Evolutionary conservation across 2,888 invertebrate genomes (phyloP).

Genomic region (Pterobdella sp.): DNA sequence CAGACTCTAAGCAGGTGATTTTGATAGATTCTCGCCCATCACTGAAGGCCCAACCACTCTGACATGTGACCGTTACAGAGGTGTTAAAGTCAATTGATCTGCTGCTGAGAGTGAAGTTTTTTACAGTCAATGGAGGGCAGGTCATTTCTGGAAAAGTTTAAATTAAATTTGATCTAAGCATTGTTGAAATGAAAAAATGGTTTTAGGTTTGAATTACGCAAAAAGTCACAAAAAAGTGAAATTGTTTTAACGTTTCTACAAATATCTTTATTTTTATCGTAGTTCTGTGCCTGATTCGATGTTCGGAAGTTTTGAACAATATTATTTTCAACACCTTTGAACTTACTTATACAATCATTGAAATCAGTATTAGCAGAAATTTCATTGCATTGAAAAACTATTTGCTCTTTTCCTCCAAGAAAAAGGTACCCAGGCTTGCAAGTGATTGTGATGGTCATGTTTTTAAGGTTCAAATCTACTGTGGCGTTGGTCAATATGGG

Average conservation of each 20-base stretch:
- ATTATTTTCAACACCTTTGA: too few relatives aligned
- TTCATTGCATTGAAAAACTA: neutral
- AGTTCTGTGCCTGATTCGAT: too few relatives aligned
- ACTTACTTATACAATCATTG: neutral
- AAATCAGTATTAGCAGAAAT: neutral
- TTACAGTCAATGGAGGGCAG: conserved; percentile 7
- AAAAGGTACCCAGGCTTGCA: conserved; percentile 21
- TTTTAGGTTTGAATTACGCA: too few relatives aligned
- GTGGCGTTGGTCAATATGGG: conserved; percentile 8
- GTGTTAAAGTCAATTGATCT: conserved; percentile 9
- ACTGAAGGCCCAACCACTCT: neutral
- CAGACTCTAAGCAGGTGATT: conserved; percentile 2
- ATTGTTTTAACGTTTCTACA: too few relatives aligned
- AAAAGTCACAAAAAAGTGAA: too few relatives aligned
- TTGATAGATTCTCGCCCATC: conserved; percentile 7
- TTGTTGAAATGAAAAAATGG: too few relatives aligned
- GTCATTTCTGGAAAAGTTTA: conserved; percentile 8
- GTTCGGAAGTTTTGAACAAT: too few relatives aligned
- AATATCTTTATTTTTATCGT: too few relatives aligned
- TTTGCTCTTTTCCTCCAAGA: neutral
- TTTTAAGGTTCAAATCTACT: neutral
- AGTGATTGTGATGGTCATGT: conserved; percentile 11
- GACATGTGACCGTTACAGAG: neutral
- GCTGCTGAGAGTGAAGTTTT: neutral
- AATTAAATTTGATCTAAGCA: too few relatives aligned